Conservation (phyloP, 2,113 vertebrate genomes). For the Myiozetetes cayanensis region DNA sequence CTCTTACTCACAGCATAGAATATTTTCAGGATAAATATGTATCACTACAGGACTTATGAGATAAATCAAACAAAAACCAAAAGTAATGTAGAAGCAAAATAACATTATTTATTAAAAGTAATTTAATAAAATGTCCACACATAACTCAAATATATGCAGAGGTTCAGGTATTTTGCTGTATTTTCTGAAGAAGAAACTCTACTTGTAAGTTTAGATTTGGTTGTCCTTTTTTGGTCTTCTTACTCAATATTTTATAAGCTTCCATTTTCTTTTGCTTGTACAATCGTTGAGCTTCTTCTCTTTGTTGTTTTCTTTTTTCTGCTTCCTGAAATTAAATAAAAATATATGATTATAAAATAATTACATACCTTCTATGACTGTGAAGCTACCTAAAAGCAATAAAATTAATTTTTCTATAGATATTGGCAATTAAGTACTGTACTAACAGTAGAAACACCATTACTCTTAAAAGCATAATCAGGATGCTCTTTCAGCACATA, state of each 20-base stretch:
- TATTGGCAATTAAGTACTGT: background rate
- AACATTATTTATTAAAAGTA: background rate
- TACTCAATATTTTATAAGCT: conserved; percentile 86
- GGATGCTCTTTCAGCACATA: background rate
- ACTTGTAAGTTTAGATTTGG: conserved; percentile 96
- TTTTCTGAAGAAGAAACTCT: conserved; percentile 94
- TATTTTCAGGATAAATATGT: background rate
- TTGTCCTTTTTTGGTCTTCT: conserved; percentile 94
- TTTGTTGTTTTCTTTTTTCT: conserved; percentile 79
- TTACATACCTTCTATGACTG: background rate
- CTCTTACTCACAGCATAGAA: background rate
- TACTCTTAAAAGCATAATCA: background rate
- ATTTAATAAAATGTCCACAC: background rate
- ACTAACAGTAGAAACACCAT: background rate
- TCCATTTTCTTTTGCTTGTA: conserved; percentile 92
- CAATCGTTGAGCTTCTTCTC: conserved; percentile 82
- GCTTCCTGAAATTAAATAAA: conserved; percentile 78
- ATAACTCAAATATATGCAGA: background rate
- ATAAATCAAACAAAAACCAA: background rate
- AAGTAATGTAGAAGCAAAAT: background rate
- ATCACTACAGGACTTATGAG: background rate
- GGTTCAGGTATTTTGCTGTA: conserved; percentile 74
- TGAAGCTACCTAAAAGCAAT: background rate
- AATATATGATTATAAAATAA: background rate
- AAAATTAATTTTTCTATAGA: background rate